These are phyloP conservation scores for Hephaestus fuliginosus DNA, from an alignment of 2,797 vertebrate species.

Conservation along the genomic window DNA sequence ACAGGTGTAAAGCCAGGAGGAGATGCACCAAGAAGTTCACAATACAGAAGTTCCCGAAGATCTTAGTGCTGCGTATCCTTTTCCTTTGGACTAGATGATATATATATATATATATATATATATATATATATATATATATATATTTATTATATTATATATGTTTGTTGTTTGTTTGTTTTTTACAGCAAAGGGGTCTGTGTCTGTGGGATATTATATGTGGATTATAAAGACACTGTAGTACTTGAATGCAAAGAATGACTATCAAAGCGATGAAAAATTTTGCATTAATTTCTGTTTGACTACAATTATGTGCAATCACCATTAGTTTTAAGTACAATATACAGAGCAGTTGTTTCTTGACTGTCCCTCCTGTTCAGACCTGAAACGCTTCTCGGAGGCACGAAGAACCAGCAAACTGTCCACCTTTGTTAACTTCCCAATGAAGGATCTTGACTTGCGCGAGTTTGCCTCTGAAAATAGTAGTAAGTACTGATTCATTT, in stretches of 20 bases:
- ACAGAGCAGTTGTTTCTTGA: slow-evolving; percentile 62
- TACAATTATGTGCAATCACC: too few relatives aligned
- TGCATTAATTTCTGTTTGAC: neutral
- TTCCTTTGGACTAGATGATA: neutral
- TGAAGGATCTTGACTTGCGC: slow-evolving; percentile 96
- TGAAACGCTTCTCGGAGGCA: slow-evolving; percentile 97
- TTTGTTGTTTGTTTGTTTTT: too few relatives aligned
- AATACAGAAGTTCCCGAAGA: slow-evolving; percentile 97
- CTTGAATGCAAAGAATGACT: neutral
- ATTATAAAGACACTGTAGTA: neutral
- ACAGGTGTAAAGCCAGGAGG: slow-evolving; percentile 94
- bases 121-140: too few relatives aligned
- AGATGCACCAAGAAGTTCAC: slow-evolving; percentile 98
- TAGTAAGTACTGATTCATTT: slow-evolving; percentile 88
- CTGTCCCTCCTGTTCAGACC: slow-evolving; percentile 87
- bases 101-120: too few relatives aligned
- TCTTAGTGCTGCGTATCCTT: slow-evolving; percentile 99
- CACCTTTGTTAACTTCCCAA: slow-evolving; percentile 95
- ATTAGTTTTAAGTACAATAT: too few relatives aligned
- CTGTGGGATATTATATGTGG: neutral
- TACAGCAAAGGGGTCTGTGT: neutral
- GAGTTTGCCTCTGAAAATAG: slow-evolving; percentile 95
- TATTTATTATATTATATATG: neutral
- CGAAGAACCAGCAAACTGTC: slow-evolving; percentile 97
- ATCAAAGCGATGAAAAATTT: neutral